phyloP scores from a whole-genome alignment of 2,888 invertebrate genomes.

The Ophonus ardosiacus region DNA sequence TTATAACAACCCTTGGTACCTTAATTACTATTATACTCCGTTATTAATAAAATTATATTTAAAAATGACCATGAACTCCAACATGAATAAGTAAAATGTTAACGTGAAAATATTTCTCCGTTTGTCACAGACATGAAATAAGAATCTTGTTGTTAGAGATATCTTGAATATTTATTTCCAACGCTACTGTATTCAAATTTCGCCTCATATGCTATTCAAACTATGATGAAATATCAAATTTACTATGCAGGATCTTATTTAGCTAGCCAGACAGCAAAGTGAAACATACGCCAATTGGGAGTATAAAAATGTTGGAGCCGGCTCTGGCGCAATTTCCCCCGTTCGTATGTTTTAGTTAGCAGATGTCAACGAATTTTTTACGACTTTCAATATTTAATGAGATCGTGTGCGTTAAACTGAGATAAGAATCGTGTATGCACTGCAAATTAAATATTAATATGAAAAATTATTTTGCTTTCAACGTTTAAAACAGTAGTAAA shows the following conservation, averaged over 20 bases:
- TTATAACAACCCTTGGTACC: too few relatives aligned
- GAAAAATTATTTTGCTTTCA: slow-evolving; percentile 6
- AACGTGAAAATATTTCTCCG: slow-evolving; percentile 16
- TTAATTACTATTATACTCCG: too few relatives aligned
- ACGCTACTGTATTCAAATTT: slow-evolving; percentile 52
- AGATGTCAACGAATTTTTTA: slow-evolving; percentile 39
- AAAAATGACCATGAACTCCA: not conserved
- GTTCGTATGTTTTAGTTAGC: not conserved
- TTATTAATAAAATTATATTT: not conserved
- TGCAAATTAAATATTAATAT: slow-evolving; percentile 22
- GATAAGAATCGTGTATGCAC: slow-evolving; percentile 20
- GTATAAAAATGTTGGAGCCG: not conserved
- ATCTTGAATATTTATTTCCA: slow-evolving; percentile 5
- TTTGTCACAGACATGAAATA: slow-evolving; percentile 12
- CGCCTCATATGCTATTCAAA: slow-evolving; percentile 29
- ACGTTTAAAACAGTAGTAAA: not conserved
- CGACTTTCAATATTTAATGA: slow-evolving; percentile 29
- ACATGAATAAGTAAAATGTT: not conserved
- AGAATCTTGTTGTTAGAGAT: not conserved
- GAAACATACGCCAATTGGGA: slow-evolving; percentile 3
- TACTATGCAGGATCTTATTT: slow-evolving; percentile 12
- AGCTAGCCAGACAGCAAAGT: not conserved
- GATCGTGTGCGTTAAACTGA: not conserved
- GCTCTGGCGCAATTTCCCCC: not conserved
- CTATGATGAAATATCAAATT: slow-evolving; percentile 3